Evolutionary conservation across 30 jellyfish, hydroid and myxozoan genomes (phyloP).

Genomic region (Cassiopea xamachana): DNA sequence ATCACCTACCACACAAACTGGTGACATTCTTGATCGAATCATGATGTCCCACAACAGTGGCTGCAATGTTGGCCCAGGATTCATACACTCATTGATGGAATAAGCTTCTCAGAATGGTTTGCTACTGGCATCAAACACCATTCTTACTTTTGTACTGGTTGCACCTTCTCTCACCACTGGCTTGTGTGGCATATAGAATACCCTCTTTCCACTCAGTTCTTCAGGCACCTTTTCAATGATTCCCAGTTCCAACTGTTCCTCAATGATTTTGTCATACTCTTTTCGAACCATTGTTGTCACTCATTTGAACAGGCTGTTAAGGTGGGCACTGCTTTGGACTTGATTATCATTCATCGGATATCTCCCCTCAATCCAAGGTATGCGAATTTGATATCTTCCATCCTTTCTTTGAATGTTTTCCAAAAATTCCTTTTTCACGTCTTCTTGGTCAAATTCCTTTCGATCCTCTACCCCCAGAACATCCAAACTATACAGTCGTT

Average conservation of each 20-base stretch:
- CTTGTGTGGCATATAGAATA: slow-evolving; percentile 49
- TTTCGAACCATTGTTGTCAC: slow-evolving; percentile 25
- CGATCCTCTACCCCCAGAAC: slow-evolving; percentile 48
- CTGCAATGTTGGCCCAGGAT: slow-evolving; percentile 62
- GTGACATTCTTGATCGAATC: slow-evolving; percentile 46
- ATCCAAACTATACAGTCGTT: slow-evolving; percentile 27
- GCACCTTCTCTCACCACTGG: slow-evolving; percentile 63
- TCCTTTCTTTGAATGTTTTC: background rate
- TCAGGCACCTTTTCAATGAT: slow-evolving; percentile 54
- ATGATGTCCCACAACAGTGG: slow-evolving; percentile 62
- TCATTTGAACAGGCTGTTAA: slow-evolving; percentile 3
- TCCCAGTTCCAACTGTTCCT: slow-evolving; percentile 42
- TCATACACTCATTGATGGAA: slow-evolving; percentile 63
- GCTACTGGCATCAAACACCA: slow-evolving; percentile 69
- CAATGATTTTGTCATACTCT: slow-evolving; percentile 16
- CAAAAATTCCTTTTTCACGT: slow-evolving; percentile 9
- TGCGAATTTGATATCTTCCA: slow-evolving; percentile 4
- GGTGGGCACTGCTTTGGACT: slow-evolving; percentile 50
- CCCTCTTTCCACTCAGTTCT: slow-evolving; percentile 29
- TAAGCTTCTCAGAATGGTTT: slow-evolving; percentile 44
- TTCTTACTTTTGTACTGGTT: slow-evolving; percentile 43
- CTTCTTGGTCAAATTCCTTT: slow-evolving; percentile 53
- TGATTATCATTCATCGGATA: slow-evolving; percentile 32
- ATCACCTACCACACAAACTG: slow-evolving; percentile 40
- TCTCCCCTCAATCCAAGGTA: slow-evolving; percentile 9